Conservation (phyloP, 2,888 invertebrate genomes). For the Eupeodes luniger region DNA sequence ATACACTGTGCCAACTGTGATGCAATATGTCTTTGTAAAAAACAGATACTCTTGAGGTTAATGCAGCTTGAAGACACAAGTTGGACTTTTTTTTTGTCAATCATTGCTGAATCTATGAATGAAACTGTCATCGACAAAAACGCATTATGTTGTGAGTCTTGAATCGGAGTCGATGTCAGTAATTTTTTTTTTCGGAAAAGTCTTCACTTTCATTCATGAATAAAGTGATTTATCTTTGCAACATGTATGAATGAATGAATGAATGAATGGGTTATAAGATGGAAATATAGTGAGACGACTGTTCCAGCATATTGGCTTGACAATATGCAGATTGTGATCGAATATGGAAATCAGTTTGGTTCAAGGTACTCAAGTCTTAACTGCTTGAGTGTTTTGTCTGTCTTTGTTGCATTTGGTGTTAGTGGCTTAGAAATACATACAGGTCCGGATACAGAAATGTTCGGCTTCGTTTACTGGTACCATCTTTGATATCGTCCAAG, state of each 20-base stretch:
- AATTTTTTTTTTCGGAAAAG: constrained; percentile 4
- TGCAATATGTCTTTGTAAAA: constrained; percentile 42
- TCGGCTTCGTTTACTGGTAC: too few species aligned
- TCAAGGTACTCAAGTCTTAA: constrained; percentile 41
- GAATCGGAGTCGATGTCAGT: constrained; percentile 16
- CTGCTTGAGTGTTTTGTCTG: constrained; percentile 6
- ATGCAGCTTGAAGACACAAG: constrained; percentile 3
- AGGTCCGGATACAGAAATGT: background rate
- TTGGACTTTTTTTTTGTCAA: constrained; percentile 16
- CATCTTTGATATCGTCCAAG: too few species aligned
- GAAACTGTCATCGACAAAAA: constrained; percentile 56
- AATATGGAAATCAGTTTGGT: constrained; percentile 36
- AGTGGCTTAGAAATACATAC: background rate
- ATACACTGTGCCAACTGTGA: constrained; percentile 62
- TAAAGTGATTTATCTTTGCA: constrained; percentile 1
- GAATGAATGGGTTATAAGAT: constrained; percentile 24
- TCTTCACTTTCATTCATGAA: constrained; percentile 71
- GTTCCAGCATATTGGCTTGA: background rate
- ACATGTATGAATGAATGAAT: constrained; percentile 26
- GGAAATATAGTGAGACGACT: constrained; percentile 18
- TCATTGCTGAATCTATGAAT: constrained; percentile 55
- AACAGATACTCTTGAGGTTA: constrained; percentile 1
- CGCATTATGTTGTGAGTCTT: background rate
- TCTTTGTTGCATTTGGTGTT: background rate
- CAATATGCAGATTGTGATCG: constrained; percentile 32